A percentile compares a stretch with the other conserved stretches of the same genome.
Evolutionary conservation across 2,113 vertebrate genomes (phyloP).

Genomic region (Dasypus novemcinctus): DNA sequence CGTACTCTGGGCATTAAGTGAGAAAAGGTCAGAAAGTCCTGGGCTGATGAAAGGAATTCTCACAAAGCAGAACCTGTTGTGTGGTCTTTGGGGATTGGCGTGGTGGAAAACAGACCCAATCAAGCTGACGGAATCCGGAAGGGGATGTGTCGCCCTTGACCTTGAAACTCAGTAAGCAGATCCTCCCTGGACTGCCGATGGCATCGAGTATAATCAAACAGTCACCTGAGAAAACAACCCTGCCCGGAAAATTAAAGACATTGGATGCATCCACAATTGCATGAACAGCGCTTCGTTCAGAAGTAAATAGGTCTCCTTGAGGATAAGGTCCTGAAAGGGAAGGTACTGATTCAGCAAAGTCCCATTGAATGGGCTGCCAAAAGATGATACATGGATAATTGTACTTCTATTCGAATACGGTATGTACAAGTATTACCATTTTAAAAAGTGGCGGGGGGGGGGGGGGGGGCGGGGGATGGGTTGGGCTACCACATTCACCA

Average conservation of each 20-base stretch:
- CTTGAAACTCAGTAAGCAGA: not conserved
- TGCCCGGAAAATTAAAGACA: conserved; percentile 15
- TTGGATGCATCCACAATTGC: conserved; percentile 47
- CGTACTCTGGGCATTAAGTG: not conserved
- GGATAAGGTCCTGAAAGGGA: not conserved
- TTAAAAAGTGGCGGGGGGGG: not conserved
- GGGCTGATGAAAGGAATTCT: not conserved
- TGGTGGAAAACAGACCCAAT: not conserved
- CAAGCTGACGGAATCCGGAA: not conserved
- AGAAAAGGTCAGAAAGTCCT: not conserved
- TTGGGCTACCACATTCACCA: too few relatives aligned
- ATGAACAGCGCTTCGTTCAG: not conserved
- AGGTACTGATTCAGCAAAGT: not conserved
- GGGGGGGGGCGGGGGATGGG: accelerated
- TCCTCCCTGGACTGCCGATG: not conserved
- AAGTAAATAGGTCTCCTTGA: not conserved
- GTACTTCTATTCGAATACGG: not conserved
- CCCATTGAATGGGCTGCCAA: not conserved
- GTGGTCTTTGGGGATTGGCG: not conserved
- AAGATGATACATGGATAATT: not conserved
- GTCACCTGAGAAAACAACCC: conserved; percentile 78
- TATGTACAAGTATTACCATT: not conserved
- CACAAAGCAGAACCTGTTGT: not conserved
- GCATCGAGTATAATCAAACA: conserved; percentile 56
- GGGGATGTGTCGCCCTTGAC: not conserved